Base-by-base conservation (phyloP, 2,113 vertebrate species). In the Shinisaurus crocodilurus region DNA sequence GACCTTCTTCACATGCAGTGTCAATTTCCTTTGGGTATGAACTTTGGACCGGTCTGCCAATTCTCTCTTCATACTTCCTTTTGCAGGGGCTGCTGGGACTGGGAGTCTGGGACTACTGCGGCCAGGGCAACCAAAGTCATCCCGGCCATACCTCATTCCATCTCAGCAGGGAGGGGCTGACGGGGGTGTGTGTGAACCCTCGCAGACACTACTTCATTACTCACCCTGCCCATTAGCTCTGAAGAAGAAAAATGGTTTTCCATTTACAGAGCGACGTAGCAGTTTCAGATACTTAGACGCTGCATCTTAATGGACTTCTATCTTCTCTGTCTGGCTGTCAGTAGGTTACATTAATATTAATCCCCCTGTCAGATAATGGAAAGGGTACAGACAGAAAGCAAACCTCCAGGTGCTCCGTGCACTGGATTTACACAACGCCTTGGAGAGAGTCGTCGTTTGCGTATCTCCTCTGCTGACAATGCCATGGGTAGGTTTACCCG, bases 131-230 rank as follows among this genome's bases (percentile, higher is more conserved):
- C n/a, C 65, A 29, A 74, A 60, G 48, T 27, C 18, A 18, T 60
- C 50, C 34, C 3, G 50, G 3, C 5, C n/a, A 23, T 67, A 1
- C 48, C n/a, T 70, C 23, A n/a, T 50, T 37, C 57, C 6, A 4
- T 76, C 40, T 63, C 82, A 65, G 70, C 70, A 37, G n/a, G 13
- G 70, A 15, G 12, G 54, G 37, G 50, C 18, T 60, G 10, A 45
- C n/a, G n/a, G n/a, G n/a, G n/a, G n/a, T n/a, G 54, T 54, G 32
- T 16, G 27, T 27, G 34, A 90, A 32, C 43, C 6, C 23, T 54
- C 23, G 37, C 1, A 6, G 34, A 25, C 3, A 0, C 0, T 2
- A 27, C 10, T 75, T 23, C 69, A 0, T 57, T 85, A 25, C 25
- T 82, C 60, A 82, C 3, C 87, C 89, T 63, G 16, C 79, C 1